Conservation (phyloP, 2,888 invertebrate species). For the Elgonia sp. region DNA sequence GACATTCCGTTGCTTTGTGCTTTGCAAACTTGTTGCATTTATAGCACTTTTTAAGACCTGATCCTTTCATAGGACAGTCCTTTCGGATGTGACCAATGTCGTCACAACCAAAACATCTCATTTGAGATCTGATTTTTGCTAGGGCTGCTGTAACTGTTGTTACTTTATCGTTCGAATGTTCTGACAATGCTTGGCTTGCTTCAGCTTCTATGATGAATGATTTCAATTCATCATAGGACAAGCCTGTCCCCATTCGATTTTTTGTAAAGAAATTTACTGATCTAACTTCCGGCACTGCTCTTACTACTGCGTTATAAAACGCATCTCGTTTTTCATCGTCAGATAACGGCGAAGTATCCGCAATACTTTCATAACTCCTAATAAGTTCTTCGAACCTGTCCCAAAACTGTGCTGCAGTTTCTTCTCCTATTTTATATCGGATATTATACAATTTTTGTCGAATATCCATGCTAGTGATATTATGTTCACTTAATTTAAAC, state of each 20-base stretch:
- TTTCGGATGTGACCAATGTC: conserved; percentile 1
- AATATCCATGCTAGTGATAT: too few species aligned
- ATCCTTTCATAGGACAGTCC: conserved; percentile 21
- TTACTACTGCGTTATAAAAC: not conserved
- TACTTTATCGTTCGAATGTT: not conserved
- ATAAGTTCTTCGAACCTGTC: conserved; percentile 72
- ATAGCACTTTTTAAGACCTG: conserved; percentile 20
- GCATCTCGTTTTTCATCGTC: conserved; percentile 8
- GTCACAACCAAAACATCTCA: conserved; percentile 12
- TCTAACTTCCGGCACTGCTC: conserved; percentile 39
- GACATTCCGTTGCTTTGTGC: conserved; percentile 5
- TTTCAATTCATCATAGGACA: conserved; percentile 55
- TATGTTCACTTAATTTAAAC: too few species aligned
- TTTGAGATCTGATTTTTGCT: not conserved
- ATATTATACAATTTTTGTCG: too few species aligned
- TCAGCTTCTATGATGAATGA: conserved; percentile 44
- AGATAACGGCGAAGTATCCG: not conserved
- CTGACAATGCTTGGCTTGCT: not conserved
- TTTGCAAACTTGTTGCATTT: conserved; percentile 18
- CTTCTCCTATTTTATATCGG: not conserved
- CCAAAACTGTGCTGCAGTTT: conserved; percentile 64
- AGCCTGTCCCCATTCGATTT: conserved; percentile 37
- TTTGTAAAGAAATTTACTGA: conserved; percentile 49
- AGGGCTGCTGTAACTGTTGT: not conserved
- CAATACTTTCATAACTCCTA: conserved; percentile 50